phyloP scores from a whole-genome alignment of 2,113 vertebrate species.

The Nerophis lumbriciformis region DNA sequence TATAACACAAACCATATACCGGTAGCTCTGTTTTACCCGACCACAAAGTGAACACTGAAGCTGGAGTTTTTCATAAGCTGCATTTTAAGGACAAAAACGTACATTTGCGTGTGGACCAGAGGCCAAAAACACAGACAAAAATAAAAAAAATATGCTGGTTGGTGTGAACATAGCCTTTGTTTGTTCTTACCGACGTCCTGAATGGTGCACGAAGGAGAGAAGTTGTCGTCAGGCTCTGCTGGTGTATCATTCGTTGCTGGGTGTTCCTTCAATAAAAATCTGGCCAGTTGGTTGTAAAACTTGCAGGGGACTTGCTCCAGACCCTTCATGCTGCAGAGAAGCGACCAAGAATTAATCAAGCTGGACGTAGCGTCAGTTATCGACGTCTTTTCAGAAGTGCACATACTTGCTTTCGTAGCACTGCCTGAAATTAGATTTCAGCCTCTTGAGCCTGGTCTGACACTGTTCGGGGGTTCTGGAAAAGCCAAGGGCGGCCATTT shows the following conservation, averaged over 20 bases:
- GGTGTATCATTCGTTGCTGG: constrained; percentile 25
- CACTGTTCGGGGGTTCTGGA: constrained; percentile 68
- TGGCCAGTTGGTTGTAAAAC: constrained; percentile 66
- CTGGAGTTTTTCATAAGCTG: too few species aligned
- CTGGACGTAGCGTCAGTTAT: neutral
- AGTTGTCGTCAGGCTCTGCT: constrained; percentile 36
- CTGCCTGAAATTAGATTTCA: constrained; percentile 65
- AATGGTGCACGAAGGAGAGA: constrained; percentile 32
- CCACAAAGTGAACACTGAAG: too few species aligned
- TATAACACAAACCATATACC: too few species aligned
- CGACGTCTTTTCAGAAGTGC: neutral
- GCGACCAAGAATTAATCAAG: neutral
- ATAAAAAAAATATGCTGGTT: too few species aligned
- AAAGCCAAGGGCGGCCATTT: constrained; percentile 58
- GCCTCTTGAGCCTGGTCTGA: constrained; percentile 64
- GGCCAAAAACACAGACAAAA: too few species aligned
- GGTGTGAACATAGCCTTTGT: too few species aligned
- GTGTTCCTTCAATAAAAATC: constrained; percentile 57
- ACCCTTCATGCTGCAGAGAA: constrained; percentile 40
- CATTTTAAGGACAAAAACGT: neutral
- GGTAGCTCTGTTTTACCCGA: too few species aligned
- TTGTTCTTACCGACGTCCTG: constrained; percentile 48
- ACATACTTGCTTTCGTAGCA: constrained; percentile 67
- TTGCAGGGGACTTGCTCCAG: constrained; percentile 57
- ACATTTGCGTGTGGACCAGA: too few species aligned